Conservation (phyloP, 2,888 invertebrate genomes). For the Agrochola litura region DNA sequence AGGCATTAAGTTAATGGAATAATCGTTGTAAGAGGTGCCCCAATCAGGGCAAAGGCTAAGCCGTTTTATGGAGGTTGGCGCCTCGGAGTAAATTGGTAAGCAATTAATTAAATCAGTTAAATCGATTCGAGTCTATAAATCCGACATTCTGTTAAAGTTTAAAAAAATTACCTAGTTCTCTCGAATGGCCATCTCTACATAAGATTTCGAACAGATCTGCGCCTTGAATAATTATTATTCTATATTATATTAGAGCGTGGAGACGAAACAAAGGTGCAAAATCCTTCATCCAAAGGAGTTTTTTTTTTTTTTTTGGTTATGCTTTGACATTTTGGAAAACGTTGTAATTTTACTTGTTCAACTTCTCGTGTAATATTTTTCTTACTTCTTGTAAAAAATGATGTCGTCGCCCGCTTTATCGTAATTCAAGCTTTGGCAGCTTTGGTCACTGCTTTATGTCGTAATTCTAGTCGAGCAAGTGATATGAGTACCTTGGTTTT, state of each 20-base stretch:
- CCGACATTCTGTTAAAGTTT: not conserved
- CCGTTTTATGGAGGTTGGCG: conserved; percentile 64
- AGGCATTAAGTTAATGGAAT: conserved; percentile 59
- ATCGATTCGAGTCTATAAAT: conserved; percentile 42
- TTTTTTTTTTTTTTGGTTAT: no score
- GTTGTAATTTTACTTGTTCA: not conserved
- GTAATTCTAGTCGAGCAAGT: not conserved
- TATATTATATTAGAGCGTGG: not conserved
- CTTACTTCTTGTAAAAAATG: not conserved
- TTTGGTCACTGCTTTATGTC: not conserved
- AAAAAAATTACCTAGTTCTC: conserved; percentile 4
- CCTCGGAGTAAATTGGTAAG: conserved; percentile 57
- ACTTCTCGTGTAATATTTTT: not conserved
- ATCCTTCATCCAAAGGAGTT: not conserved
- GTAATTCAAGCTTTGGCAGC: not conserved
- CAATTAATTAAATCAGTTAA: conserved; percentile 60
- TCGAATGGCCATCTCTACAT: not conserved
- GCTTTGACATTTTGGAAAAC: not conserved
- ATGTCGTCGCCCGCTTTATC: not conserved
- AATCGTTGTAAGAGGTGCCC: conserved; percentile 57
- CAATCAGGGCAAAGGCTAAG: conserved; percentile 66
- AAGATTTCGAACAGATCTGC: not conserved
- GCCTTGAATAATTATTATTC: not conserved
- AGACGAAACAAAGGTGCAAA: not conserved
- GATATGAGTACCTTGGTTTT: not conserved